Base-by-base conservation (phyloP, 2,888 invertebrate species). In the Pyrocoelia pectoralis region DNA sequence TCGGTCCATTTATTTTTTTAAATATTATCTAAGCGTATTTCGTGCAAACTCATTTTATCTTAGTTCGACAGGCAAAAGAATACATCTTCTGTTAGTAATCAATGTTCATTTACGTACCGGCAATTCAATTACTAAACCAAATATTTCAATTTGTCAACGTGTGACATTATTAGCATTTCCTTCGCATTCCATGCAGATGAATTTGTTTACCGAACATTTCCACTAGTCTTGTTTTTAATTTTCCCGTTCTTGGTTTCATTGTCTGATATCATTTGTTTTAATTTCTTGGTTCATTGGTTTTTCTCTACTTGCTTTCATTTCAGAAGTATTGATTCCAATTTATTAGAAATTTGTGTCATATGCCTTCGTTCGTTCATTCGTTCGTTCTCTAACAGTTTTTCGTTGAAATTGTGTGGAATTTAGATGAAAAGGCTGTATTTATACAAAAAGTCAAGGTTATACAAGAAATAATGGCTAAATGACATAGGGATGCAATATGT, bases 401-500 rank as follows among this genome's bases (percentile, higher is more conserved):
- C 6, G 24, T 24, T 24, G 6, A 6, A 24, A 24, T 24, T 24
- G 6, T 24, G 24, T 24, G 24, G 24, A 56, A 56, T 56, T 33
- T n/a, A 33, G 10, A 33, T 33, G 8, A 33, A 33, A 33, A n/a
- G 2, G n/a, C 8, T 33, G 33, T n/a, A 2, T 2, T n/a, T n/a
- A n/a, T n/a, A n/a, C n/a, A n/a, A n/a, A n/a, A n/a, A n/a, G n/a
- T 10, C 8, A 33, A 8, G 8, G 18, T 49, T 19, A 51, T 18
- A 29, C n/a, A 41, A 43, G 50, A 58, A 58, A 58, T 51, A 58
- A 58, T 58, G 50, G 50, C 5, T 48, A 48, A 28, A 56, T 49
- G 49, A 33, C 38, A 14, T 19, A 49, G 46, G 24, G 51, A 51
- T 40, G 57, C 57, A 58, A 58, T 58, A 58, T 58, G 51, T 58